These are phyloP conservation scores for Colossoma macropomum DNA, from an alignment of 2,113 vertebrate genomes.

Conservation along the genomic window DNA sequence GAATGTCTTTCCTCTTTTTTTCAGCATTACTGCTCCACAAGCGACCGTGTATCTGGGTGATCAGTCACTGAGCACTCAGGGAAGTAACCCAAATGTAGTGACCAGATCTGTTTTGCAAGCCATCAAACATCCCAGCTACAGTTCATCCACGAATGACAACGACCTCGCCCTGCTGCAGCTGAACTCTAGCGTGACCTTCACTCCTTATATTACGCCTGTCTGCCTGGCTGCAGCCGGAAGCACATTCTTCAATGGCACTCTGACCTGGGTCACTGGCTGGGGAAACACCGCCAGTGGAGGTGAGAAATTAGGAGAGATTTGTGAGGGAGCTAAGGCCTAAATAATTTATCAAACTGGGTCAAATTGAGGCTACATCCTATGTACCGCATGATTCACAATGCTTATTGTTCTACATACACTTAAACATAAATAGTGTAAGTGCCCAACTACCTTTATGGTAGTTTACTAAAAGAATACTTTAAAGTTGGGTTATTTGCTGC, in stretches of 20 bases:
- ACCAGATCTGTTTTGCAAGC: not conserved
- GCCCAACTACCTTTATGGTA: too few species aligned
- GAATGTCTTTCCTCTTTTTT: not conserved
- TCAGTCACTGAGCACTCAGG: not conserved
- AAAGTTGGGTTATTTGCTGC: too few species aligned
- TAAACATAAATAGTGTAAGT: fast-evolving
- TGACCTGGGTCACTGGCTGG: conserved; percentile 78
- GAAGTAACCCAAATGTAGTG: not conserved
- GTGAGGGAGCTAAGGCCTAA: not conserved
- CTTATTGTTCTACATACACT: not conserved
- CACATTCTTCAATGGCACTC: conserved; percentile 67
- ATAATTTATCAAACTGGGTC: too few species aligned
- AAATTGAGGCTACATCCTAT: too few species aligned
- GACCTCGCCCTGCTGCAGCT: conserved; percentile 74
- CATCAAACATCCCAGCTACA: conserved; percentile 63
- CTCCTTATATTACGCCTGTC: conserved; percentile 67
- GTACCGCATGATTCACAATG: not conserved
- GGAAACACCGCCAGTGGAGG: conserved; percentile 33
- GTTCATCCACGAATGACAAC: conserved; percentile 41
- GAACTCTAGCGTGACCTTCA: conserved; percentile 44
- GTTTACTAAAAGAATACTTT: too few species aligned
- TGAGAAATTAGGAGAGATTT: conserved; percentile 12
- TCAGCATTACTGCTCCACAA: fast-evolving
- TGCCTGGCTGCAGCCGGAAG: conserved; percentile 70
- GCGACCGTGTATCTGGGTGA: conserved; percentile 27